phyloP scores from a whole-genome alignment of 2,113 vertebrate genomes.

The Thamnophis sirtalis region DNA sequence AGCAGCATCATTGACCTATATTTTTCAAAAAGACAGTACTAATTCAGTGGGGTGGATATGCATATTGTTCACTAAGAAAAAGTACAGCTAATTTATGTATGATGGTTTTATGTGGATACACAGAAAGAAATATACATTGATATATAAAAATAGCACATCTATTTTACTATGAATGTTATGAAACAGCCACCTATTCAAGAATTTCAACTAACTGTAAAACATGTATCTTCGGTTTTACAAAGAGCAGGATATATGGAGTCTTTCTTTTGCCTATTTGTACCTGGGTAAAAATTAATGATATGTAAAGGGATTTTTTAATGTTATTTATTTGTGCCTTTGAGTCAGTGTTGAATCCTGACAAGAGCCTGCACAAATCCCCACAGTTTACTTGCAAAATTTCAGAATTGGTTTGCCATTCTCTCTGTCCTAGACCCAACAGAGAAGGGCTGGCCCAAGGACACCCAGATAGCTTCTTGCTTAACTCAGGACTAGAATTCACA shows the following conservation, averaged over 20 bases:
- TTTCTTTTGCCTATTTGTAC: not conserved
- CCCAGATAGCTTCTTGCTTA: not conserved
- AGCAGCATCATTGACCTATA: constrained; percentile 84
- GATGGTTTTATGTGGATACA: not conserved
- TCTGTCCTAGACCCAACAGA: not conserved
- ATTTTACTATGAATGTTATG: not conserved
- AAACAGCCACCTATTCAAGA: not conserved
- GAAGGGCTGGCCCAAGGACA: not conserved
- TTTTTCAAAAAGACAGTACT: constrained; percentile 37
- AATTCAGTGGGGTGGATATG: not conserved
- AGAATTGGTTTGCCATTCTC: not conserved
- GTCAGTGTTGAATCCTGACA: not conserved
- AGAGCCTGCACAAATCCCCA: not conserved
- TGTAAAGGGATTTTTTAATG: not conserved
- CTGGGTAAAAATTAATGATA: not conserved
- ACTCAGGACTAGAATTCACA: not conserved
- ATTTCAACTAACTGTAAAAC: not conserved
- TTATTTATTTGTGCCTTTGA: not conserved
- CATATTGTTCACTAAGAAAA: not conserved
- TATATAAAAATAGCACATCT: not conserved
- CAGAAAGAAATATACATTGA: not conserved
- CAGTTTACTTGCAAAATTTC: not conserved
- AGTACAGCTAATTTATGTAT: not conserved
- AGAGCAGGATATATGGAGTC: not conserved
- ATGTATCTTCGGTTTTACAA: not conserved